Evolutionary conservation across 64 coral and sea anemone species (phyloP).

Genomic region (Pachyseris speciosa): DNA sequence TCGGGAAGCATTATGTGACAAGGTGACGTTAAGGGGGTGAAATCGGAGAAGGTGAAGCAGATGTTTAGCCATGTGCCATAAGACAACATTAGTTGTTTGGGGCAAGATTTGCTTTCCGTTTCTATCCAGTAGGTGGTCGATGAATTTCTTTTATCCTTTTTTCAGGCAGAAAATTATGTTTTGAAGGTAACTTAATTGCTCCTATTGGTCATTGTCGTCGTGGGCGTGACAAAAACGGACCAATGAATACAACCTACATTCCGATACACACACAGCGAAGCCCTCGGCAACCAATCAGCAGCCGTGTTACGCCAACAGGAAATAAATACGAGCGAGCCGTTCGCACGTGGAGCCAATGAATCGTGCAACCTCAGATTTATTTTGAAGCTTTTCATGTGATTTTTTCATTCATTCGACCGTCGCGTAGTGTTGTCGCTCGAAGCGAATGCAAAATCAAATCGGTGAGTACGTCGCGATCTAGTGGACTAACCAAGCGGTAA

Average conservation of each 20-base stretch:
- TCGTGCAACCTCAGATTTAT: conserved; percentile 55
- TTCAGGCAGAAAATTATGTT: conserved; percentile 33
- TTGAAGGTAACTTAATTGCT: conserved; percentile 15
- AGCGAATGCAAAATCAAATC: background rate
- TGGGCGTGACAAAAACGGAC: conserved; percentile 31
- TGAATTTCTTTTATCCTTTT: conserved; percentile 25
- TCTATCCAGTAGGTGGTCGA: conserved; percentile 40
- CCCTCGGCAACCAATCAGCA: conserved; percentile 95
- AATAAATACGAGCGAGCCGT: conserved; percentile 42
- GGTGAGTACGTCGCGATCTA: background rate
- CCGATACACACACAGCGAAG: conserved; percentile 63
- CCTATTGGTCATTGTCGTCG: background rate
- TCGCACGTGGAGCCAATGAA: conserved; percentile 82
- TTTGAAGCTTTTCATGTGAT: conserved; percentile 64
- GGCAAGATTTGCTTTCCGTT: conserved; percentile 26
- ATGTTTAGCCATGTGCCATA: conserved; percentile 27
- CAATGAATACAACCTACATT: conserved; percentile 68
- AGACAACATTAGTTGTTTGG: conserved; percentile 22
- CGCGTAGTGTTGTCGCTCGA: background rate
- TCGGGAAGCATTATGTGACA: background rate
- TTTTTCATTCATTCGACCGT: conserved; percentile 79
- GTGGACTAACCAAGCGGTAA: background rate
- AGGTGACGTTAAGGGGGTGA: background rate
- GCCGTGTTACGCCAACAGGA: conserved; percentile 40
- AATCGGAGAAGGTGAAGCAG: conserved; percentile 5